Evolutionary conservation across 2,113 vertebrate genomes (phyloP), one percentile per base, ranked within the genome.

Genomic region (Oryzias curvinotus): DNA sequence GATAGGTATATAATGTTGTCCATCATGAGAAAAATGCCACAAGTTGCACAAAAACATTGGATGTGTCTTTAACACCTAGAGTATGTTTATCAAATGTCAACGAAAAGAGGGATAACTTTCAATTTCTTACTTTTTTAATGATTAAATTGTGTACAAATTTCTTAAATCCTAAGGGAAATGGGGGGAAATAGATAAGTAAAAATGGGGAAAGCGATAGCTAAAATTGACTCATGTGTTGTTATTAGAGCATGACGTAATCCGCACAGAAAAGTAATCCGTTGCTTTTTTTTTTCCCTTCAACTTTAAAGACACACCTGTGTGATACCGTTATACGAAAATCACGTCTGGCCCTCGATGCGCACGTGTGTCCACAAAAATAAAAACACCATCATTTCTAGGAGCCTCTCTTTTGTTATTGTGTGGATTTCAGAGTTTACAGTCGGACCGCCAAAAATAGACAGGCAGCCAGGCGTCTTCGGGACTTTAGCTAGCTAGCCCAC

Each of bases 391-490:
- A 57, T 61, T 12, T 23, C 52, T 49, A 41, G 56, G 50, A 56
- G 1, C 14, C 0, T 48, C 57, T 49, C 54, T 46, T 46, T 48
- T 14, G 25, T 44, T 56, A 57, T 42, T 48, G n/a, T 16, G 52
- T 53, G 70, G 77, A 36, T 21, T 88, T 80, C 84, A 61, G 41
- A 62, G 85, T 75, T 88, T 87, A 84, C 23, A 57, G 69, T 36
- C 66, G 53, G 17, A 26, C 44, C 51, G 36, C 81, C 79, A 85
- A 82, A 88, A 83, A 87, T 86, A 88, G 80, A 86, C 21, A 43
- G 26, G 52, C 72, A 73, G 65, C 58, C 80, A 64, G 69, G 72
- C 76, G 82, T 82, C 80, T 81, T 73, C 59, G 46, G 56, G 48
- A 43, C 63, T 62, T 51, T 28, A 54, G 66, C 57, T 56, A 63